Base-by-base conservation (phyloP, 2,888 invertebrate species). In the Andrena marginata region DNA sequence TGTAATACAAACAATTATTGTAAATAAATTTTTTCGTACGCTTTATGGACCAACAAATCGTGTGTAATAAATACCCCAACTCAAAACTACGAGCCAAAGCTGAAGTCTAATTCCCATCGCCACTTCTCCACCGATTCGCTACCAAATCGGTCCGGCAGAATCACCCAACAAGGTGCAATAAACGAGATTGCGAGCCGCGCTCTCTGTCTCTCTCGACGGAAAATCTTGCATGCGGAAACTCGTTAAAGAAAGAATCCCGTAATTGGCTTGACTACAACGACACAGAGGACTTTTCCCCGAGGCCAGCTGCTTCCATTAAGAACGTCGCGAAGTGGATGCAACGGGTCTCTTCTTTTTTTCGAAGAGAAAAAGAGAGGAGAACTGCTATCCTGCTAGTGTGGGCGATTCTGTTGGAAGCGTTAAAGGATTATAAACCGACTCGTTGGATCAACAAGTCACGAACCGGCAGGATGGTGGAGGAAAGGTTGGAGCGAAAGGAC, bases 401-500 rank as follows among this genome's bases (percentile, higher is more conserved):
- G 51, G 20, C 42, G 42, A 42, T 26, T 35, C 26, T 7, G 49
- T 13, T 29, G 1, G 29, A 0, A 31, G 54, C 65, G 65, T 49
- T 42, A 20, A 63, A 29, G 54, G 51, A 56, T 76, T 54, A 54
- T 48, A 77, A 71, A 71, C 35, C 65, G 65, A 56, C 67, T 20
- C 26, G 59, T 81, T 29, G 33, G 54, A 74, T 74, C 74, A 62
- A 80, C 80, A 62, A 82, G 70, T 80, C 80, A 70, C 69, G 54
- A 26, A 13, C 56, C 13, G 4, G 2, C 23, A n/a, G 20, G 20
- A 74, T 16, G 33, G 42, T 2, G 20, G 5, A 33, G 20, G 56
- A 49, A 49, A 49, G 13, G 35, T n/a, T 20, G 69, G 10, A 54
- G 20, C 23, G 68, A 42, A 64, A 56, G 26, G 20, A 35, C 42